A percentile compares a stretch with the other conserved stretches of the same genome.
Evolutionary conservation across 2,797 vertebrate species (phyloP).

Genomic region (Falco columbarius): DNA sequence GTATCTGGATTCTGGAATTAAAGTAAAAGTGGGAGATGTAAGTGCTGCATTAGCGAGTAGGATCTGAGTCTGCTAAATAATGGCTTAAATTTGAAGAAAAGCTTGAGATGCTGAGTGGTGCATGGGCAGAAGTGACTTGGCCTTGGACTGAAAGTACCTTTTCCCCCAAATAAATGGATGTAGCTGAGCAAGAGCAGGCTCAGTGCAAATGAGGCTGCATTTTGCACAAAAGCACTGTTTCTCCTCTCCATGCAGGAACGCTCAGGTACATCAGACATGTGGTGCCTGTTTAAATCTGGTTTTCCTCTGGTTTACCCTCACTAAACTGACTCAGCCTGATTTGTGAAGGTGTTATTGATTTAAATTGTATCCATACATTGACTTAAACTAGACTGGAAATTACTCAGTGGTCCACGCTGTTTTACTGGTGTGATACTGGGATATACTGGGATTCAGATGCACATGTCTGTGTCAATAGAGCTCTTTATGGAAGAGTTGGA

Average conservation of each 20-base stretch:
- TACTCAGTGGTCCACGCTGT: not conserved
- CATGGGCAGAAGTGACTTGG: not conserved
- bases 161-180: rapidly evolving
- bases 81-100: not conserved
- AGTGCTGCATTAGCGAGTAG: not conserved
- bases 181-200: not conserved
- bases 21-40: not conserved
- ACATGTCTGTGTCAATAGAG: rapidly evolving
- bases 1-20: not conserved
- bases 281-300: not conserved
- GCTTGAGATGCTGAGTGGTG: not conserved
- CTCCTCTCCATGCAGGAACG: not conserved
- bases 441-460: not conserved
- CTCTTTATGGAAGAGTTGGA: not conserved
- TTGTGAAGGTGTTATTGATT: not conserved
- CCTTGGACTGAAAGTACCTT: not conserved
- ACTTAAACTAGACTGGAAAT: not conserved
- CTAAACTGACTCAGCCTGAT: not conserved
- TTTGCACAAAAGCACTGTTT: not conserved
- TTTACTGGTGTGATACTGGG: not conserved
- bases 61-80: not conserved
- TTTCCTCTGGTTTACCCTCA: not conserved
- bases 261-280: not conserved
- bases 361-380: not conserved
- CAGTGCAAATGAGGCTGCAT: not conserved